Base-by-base conservation (phyloP, 2,113 vertebrate species). In the Phrynosoma blainvillii region DNA sequence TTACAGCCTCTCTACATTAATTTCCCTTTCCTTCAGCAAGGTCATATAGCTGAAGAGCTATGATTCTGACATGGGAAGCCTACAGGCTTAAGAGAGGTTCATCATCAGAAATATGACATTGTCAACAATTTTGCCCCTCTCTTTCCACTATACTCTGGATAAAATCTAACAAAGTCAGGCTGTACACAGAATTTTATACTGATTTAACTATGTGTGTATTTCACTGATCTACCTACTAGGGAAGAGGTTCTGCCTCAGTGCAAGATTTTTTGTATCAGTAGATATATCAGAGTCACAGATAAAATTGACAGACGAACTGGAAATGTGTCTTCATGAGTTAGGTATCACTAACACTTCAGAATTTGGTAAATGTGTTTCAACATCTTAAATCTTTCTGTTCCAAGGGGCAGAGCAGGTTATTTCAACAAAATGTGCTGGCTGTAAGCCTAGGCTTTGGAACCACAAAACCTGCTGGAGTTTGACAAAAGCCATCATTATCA, bases 401-500 rank as follows among this genome's bases (percentile, higher is more conserved):
- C 30, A 54, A 32, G 27, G 32, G 54, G 14, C 27, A 52, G 23
- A 68, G 40, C 27, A 85, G 68, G 1, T 47, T 84, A 81, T 65
- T 47, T 65, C 75, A 47, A 65, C 13, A 66, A 1, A 42, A n/a
- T 27, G 3, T 30, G 32, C 56, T 85, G 42, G 66, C 40, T 85
- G 32, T 18, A 9, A 59, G 78, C 71, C 78, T 75, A 54, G 32
- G n/a, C 59, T 81, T 54, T 76, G 42, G 42, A 85, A 85, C 23
- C 59, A 79, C 77, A 66, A 81, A 85, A 82, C n/a, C 84, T 85
- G 71, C 78, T 74, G 42, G 59, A 40, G 18, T 5, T 66, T 65
- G 66, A 74, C 70, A 85, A 85, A 85, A 65, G 16, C 25, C n/a
- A 88, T 56, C 13, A 88, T 40, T 78, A 88, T 54, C 16, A 36